These are phyloP conservation scores for Lysandra coridon DNA, from an alignment of 2,888 invertebrate species.

Conservation along the genomic window DNA sequence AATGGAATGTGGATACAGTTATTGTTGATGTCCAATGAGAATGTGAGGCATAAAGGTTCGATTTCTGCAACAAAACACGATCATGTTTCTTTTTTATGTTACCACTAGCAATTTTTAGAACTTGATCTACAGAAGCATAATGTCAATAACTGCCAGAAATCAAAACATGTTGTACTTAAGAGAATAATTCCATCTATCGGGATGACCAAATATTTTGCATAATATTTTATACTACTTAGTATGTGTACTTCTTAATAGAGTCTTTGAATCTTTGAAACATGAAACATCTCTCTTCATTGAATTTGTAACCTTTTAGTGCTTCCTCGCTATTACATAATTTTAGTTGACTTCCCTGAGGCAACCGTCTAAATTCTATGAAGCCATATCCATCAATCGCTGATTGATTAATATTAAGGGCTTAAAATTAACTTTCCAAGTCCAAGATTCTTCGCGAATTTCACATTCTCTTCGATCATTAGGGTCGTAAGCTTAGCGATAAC, in stretches of 20 bases:
- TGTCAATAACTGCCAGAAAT: background rate
- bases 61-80: background rate
- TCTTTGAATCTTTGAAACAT: background rate
- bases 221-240: too few relatives aligned
- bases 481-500: constrained; percentile 25
- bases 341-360: background rate
- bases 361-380: background rate
- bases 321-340: background rate
- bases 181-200: background rate
- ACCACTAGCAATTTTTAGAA: constrained; percentile 9
- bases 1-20: constrained; percentile 22
- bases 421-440: constrained; percentile 3
- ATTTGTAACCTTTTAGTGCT: background rate
- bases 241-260: background rate
- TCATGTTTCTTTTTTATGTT: background rate
- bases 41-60: background rate
- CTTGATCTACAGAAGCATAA: background rate
- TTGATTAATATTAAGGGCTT: constrained; percentile 9
- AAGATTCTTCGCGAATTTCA: background rate
- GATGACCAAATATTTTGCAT: background rate
- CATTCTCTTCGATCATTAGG: constrained; percentile 24
- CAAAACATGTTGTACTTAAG: background rate
- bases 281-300: background rate
- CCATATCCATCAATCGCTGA: background rate
- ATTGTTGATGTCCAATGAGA: background rate